phyloP scores from a whole-genome alignment of 1,140 invertebrate genomes.

The Nomia melanderi region DNA sequence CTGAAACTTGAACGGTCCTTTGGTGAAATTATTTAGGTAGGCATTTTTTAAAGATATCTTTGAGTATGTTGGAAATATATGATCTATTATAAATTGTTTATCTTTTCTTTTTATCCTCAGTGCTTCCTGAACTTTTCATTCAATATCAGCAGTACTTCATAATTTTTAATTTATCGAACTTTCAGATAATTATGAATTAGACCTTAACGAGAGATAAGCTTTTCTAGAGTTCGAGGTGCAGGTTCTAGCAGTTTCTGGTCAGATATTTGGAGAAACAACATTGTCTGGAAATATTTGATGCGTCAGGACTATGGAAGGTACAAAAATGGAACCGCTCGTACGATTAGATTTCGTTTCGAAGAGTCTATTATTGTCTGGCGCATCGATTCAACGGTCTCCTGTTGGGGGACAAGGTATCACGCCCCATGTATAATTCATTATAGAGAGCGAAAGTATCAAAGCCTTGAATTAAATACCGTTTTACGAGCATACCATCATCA shows the following conservation, averaged over 20 bases:
- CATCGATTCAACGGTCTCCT: not conserved
- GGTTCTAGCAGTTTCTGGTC: not conserved
- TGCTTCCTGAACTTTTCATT: not conserved
- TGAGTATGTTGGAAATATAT: conserved; percentile 5
- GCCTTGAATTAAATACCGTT: conserved; percentile 17
- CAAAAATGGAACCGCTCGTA: not conserved
- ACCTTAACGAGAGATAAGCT: too few relatives aligned
- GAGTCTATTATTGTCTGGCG: not conserved
- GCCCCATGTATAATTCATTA: conserved; percentile 49
- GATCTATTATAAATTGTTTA: not conserved
- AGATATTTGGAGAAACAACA: not conserved
- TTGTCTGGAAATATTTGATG: not conserved
- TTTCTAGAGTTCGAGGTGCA: not conserved
- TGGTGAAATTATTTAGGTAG: not conserved
- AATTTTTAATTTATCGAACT: too few relatives aligned
- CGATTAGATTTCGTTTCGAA: not conserved
- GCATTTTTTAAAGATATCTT: not conserved
- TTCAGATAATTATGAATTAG: too few relatives aligned
- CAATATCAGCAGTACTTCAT: too few relatives aligned
- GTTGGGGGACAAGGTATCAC: not conserved
- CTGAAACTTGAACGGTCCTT: not conserved
- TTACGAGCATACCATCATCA: not conserved
- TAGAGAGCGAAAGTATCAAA: conserved; percentile 22
- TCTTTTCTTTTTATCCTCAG: not conserved
- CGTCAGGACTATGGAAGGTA: too few relatives aligned